phyloP scores from a whole-genome alignment of 2,797 vertebrate genomes.

The Neosilurus hyrtlii region DNA sequence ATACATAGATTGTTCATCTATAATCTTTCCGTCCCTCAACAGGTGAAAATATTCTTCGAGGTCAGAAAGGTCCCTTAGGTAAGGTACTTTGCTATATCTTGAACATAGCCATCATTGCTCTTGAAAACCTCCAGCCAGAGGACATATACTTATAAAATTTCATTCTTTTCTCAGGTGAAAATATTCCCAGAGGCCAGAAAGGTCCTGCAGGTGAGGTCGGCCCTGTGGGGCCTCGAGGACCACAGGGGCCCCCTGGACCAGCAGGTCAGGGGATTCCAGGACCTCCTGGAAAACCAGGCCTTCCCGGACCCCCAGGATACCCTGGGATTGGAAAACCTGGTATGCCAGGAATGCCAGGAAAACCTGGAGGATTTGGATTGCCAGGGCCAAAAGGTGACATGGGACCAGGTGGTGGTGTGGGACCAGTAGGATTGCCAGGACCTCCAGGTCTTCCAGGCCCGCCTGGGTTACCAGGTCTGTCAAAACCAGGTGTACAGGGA shows the following conservation, averaged over 20 bases:
- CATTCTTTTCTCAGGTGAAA: slow-evolving; percentile 62
- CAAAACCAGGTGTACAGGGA: slow-evolving; percentile 84
- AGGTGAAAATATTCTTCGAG: slow-evolving; percentile 20
- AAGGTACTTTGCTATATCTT: neutral
- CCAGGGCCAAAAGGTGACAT: slow-evolving; percentile 85
- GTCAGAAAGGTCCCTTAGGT: slow-evolving; percentile 22
- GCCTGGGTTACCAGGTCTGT: slow-evolving; percentile 85
- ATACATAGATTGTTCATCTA: no score
- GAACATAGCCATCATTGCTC: neutral
- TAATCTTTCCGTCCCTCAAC: no score
- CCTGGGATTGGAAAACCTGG: slow-evolving; percentile 93
- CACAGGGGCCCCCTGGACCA: slow-evolving; percentile 81
- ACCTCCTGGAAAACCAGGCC: slow-evolving; percentile 86
- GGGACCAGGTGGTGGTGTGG: slow-evolving; percentile 81
- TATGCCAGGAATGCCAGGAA: slow-evolving; percentile 92
- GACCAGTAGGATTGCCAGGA: slow-evolving; percentile 84
- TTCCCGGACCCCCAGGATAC: slow-evolving; percentile 80
- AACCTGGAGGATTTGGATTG: slow-evolving; percentile 86
- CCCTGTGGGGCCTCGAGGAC: slow-evolving; percentile 84
- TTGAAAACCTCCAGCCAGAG: neutral
- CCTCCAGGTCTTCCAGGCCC: slow-evolving; percentile 87
- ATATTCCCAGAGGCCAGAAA: slow-evolving; percentile 72
- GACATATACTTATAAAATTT: neutral
- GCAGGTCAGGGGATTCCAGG: slow-evolving; percentile 88
- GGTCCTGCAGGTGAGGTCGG: slow-evolving; percentile 82